Base-by-base conservation (phyloP, 2,113 vertebrate species). In the Pseudorectes ferrugineus region DNA sequence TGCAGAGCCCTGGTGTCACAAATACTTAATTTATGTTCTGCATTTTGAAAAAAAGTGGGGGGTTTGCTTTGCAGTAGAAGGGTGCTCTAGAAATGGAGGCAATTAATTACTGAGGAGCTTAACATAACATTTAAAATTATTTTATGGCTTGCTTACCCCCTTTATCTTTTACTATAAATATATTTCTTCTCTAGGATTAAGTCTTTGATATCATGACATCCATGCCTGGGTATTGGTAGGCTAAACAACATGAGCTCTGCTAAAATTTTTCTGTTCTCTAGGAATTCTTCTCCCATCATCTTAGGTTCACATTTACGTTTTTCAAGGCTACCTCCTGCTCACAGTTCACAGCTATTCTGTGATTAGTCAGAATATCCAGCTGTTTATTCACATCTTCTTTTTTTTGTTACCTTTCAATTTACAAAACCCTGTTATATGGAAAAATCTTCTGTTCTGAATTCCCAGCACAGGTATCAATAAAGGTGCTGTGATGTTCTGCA, bases 141-240 rank as follows among this genome's bases (percentile, higher is more conserved):
- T 51, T 68, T 1, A 26, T 36, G 13, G 10, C 14, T 25, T 48
- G 3, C 6, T 73, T 61, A 52, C 4, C 2, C 5, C 2, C 6
- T 36, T 52, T 62, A 6, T 52, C 11, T 54, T 78, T 31, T 61
- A 26, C 5, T 46, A 22, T 14, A 70, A 88, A 54, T 14, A 17
- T 35, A 31, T 75, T 73, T 81, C 5, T 16, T 59, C 18, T 51
- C 31, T 42, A 66, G 14, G 7, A 38, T 57, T 76, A 65, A 52
- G 42, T 36, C 28, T 71, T 67, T 48, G 11, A 52, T 68, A 33
- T 51, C 16, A 58, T 74, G 29, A 24, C 9, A 61, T 33, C 4
- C 19, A 11, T 46, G 23, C 3, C 71, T 3, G 1, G 17, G 3
- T 43, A 48, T 35, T 28, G 28, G 9, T 17, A 48, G 28, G 12